Percentiles rank a stretch among this genome's conserved stretches.
These are phyloP conservation scores for Artemia sinica DNA, from an alignment of 2,888 invertebrate genomes.

Conservation along the genomic window DNA sequence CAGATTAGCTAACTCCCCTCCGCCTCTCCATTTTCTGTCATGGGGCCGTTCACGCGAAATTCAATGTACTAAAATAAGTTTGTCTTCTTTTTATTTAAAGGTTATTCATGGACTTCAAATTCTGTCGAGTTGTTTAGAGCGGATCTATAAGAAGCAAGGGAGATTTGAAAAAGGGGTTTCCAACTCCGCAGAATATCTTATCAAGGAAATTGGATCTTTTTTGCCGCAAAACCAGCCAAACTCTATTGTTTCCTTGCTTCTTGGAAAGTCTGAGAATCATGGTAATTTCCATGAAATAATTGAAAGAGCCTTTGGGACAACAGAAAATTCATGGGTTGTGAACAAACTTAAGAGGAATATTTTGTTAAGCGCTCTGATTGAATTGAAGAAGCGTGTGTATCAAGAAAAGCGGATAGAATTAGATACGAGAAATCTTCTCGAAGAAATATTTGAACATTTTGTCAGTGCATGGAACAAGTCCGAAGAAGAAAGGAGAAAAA, in stretches of 20 bases:
- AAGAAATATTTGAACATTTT: constrained; percentile 41
- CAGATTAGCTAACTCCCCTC: no score
- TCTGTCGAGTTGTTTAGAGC: not conserved
- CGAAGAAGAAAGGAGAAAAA: constrained; percentile 45
- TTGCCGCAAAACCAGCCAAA: not conserved
- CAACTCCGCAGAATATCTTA: not conserved
- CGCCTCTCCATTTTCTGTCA: no score
- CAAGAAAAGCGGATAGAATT: constrained; percentile 16
- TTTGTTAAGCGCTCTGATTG: constrained; percentile 42
- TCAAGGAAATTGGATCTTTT: not conserved
- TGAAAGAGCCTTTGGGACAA: not conserved
- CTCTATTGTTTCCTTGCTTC: not conserved
- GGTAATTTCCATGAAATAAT: not conserved
- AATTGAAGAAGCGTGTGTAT: constrained; percentile 45
- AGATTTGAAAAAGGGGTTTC: not conserved
- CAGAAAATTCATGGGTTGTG: not conserved
- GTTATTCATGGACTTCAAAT: constrained; percentile 16
- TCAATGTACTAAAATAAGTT: no score
- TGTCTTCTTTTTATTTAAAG: not conserved
- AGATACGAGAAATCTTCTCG: constrained; percentile 35
- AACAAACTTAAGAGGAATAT: constrained; percentile 18
- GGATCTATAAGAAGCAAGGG: not conserved
- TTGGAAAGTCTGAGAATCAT: not conserved
- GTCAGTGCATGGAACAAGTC: constrained; percentile 58
- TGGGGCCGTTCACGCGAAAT: no score